Base-by-base conservation (phyloP, 2,888 invertebrate species). In the Mimachlamys varia region DNA sequence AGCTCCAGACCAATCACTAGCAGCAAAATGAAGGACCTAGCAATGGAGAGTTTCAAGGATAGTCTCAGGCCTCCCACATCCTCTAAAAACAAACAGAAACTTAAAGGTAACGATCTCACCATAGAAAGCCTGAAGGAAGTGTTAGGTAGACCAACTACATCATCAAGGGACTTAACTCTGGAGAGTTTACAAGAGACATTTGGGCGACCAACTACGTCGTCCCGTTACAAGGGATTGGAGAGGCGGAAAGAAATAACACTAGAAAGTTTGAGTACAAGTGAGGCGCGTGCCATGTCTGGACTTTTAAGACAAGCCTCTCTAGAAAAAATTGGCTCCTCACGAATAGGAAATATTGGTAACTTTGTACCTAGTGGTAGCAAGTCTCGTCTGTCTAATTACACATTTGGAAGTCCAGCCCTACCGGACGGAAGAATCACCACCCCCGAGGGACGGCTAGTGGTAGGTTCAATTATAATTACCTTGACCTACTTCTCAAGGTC, bases 231-330 rank as follows among this genome's bases (percentile, higher is more conserved):
- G 91, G 94, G 94, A 50, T 90, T 94, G 88, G 95, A 95, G 62
- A 93, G 94, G 49, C 94, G 95, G 76, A 96, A 95, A 90, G 96
- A 96, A 91, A 95, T 95, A 92, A 94, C 95, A 49, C 91, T 96
- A 88, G 96, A 96, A 93, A 96, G 96, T 93, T 93, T 96, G 62
- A 95, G 95, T 90, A 95, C 95, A 12, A 95, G 95, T 90, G 96
- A 96, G 92, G 96, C 96, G 12, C 94, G 95, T 33, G 95, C 96
- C n/a, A 95, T 96, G 95, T 96, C 96, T 12, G 96, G 96, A 87
- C 93, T 96, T 53, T 92, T 96, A 50, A 94, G 95, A 1, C 96
- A 96, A 90, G 96, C 96, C 17, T 96, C 96, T 10, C 93, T 96
- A 33, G 96, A 96, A 93, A 95, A 96, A 92, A 95, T 96, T 49